Conservation (phyloP, 2,888 invertebrate genomes). For the Drosophila differens region DNA sequence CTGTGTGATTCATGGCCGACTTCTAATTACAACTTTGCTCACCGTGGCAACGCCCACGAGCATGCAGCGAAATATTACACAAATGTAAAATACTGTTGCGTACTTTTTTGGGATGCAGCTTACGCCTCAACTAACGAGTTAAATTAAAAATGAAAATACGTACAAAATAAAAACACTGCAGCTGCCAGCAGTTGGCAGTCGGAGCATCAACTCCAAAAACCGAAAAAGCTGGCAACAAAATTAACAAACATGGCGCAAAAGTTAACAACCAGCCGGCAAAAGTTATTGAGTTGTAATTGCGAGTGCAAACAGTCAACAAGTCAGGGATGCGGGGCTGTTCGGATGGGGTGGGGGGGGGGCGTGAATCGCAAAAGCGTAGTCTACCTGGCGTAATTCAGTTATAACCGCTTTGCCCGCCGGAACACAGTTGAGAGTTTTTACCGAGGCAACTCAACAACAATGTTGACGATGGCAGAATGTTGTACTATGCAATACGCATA, state of each 20-base stretch:
- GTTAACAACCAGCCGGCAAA: constrained; percentile 64
- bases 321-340: not conserved
- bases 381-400: constrained; percentile 77
- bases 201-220: constrained; percentile 21
- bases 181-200: constrained; percentile 6
- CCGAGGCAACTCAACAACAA: constrained; percentile 10
- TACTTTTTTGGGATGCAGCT: constrained; percentile 9
- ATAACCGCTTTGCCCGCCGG: constrained; percentile 57
- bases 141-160: constrained; percentile 47
- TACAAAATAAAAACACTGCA: constrained; percentile 8
- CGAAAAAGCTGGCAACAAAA: constrained; percentile 52
- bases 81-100: constrained; percentile 37
- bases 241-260: constrained; percentile 60
- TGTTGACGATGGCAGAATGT: constrained; percentile 17
- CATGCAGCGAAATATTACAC: constrained; percentile 28
- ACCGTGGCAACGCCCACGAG: constrained; percentile 41
- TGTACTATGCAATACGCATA: constrained; percentile 7
- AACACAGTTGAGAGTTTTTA: constrained; percentile 29
- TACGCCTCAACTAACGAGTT: constrained; percentile 34
- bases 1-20: constrained; percentile 10
- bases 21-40: constrained; percentile 63
- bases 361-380: constrained; percentile 39
- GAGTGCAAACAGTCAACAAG: constrained; percentile 59
- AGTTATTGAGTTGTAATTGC: constrained; percentile 81
- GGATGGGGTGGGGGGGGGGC: not conserved